These are phyloP conservation scores for Pinna nobilis DNA, from an alignment of 1,140 invertebrate genomes.

Conservation along the genomic window DNA sequence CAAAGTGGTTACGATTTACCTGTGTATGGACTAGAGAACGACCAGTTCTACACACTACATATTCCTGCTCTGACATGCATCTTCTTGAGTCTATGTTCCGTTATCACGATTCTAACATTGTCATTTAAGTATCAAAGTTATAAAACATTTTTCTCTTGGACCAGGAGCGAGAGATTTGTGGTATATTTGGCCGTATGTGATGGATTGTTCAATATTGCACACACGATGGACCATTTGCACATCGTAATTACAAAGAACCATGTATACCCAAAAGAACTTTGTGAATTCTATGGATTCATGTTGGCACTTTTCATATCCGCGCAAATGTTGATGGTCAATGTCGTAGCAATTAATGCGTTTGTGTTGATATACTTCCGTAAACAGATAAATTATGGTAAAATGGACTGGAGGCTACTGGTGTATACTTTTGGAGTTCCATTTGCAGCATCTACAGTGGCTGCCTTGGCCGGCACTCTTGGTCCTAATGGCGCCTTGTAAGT, in stretches of 20 bases:
- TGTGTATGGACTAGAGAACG: slow-evolving; percentile 32
- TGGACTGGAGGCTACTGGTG: slow-evolving; percentile 27
- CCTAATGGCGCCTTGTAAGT: slow-evolving; percentile 42
- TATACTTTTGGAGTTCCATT: slow-evolving; percentile 26
- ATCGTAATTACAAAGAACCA: slow-evolving; percentile 37
- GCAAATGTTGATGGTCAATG: slow-evolving; percentile 33
- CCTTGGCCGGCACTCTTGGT: slow-evolving; percentile 18
- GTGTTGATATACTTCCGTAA: slow-evolving; percentile 33
- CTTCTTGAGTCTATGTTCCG: slow-evolving; percentile 8
- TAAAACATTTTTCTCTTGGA: slow-evolving; percentile 25
- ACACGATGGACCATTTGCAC: slow-evolving; percentile 36
- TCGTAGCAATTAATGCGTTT: slow-evolving; percentile 38
- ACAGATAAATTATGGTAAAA: slow-evolving; percentile 23
- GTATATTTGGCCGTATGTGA: slow-evolving; percentile 36
- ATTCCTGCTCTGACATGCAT: slow-evolving; percentile 33
- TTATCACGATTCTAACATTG: slow-evolving; percentile 11
- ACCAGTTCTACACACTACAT: slow-evolving; percentile 24
- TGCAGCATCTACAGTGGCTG: slow-evolving; percentile 10
- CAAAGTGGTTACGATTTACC: slow-evolving; percentile 30
- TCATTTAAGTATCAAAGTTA: slow-evolving; percentile 1
- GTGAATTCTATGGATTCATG: slow-evolving; percentile 41
- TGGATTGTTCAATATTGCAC: slow-evolving; percentile 32
- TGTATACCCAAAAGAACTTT: slow-evolving; percentile 18
- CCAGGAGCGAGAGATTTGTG: slow-evolving; percentile 36
- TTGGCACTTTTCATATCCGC: slow-evolving; percentile 34